Evolutionary conservation across 2,113 vertebrate genomes (phyloP), one percentile per base, ranked within the genome.

Genomic region (Edolisoma coerulescens): DNA sequence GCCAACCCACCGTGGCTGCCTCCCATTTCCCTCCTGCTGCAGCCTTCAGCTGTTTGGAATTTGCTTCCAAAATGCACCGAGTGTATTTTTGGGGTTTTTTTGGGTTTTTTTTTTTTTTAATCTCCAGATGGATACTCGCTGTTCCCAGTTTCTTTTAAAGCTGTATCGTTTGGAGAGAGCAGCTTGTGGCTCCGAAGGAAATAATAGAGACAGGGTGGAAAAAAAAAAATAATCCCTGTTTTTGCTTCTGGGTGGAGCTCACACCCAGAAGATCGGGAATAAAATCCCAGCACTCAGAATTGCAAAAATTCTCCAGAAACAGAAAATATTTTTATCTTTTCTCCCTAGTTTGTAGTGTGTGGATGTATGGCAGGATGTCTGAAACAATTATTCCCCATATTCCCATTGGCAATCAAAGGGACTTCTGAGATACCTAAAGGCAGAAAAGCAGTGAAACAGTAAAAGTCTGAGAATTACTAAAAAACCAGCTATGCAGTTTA

Each of bases 1-100:
- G 81, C 60, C 87, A 82, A 9, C 65, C 81, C 54, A 9, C 92
- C n/a, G 88, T 14, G 78, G 70, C 92, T 87, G 90, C 60, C 69
- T 87, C n/a, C 4, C 37, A 6, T 87, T 71, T 68, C 93, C 95
- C 95, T 96, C 95, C 95, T 87, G 96, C 96, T 78, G 96, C 84
- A 88, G 53, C 39, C n/a, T 91, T 97, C 96, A 96, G 94, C 95
- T 96, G 93, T 20, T 84, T 77, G 42, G 91, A 90, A 81, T 95
- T 93, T 30, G 64, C 81, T 96, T 96, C 94, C 95, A 89, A 93
- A 94, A 82, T 9, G 84, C 57, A 44, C 84, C 22, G 1, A 89
- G 89, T 52, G 56, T 23, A 8, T 50, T 59, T 50, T n/a, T 32
- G 30, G n/a, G n/a, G n/a, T 39, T n/a, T 37, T 56, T 56, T 52